phyloP scores from a whole-genome alignment of 2,797 vertebrate genomes.

The Holocentrus rufus region DNA sequence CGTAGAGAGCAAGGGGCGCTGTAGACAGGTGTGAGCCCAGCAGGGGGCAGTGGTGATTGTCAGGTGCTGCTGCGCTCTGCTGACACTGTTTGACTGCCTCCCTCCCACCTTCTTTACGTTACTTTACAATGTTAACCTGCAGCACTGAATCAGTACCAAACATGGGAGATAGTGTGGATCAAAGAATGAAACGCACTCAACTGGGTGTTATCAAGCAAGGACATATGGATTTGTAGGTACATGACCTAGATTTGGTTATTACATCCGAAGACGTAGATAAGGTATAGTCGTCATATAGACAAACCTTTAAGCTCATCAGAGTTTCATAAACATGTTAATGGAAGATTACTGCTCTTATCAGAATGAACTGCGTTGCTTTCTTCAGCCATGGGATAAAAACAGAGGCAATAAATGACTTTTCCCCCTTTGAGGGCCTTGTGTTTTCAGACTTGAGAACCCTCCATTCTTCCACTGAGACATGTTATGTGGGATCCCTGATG shows the following conservation, averaged over 20 bases:
- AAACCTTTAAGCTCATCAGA: constrained; percentile 14
- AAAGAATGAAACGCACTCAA: constrained; percentile 41
- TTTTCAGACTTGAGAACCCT: constrained; percentile 56
- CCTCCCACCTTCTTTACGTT: constrained; percentile 35
- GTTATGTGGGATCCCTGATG: constrained; percentile 60
- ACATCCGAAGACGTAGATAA: not conserved
- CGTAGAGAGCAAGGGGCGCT: not conserved
- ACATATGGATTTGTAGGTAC: not conserved
- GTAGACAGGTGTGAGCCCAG: constrained; percentile 65
- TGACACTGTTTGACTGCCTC: constrained; percentile 26
- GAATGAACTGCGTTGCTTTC: constrained; percentile 27
- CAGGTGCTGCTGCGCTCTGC: constrained; percentile 50
- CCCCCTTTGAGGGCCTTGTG: constrained; percentile 16
- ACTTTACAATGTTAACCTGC: not conserved
- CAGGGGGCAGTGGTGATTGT: constrained; percentile 78
- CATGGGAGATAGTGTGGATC: constrained; percentile 47
- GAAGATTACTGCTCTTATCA: constrained; percentile 3
- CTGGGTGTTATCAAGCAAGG: constrained; percentile 18
- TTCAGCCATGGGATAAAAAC: constrained; percentile 37
- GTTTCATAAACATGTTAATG: constrained; percentile 11
- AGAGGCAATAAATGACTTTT: constrained; percentile 40
- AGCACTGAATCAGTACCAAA: constrained; percentile 15
- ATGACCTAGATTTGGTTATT: constrained; percentile 6
- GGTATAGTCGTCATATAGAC: constrained; percentile 5
- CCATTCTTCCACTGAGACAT: constrained; percentile 48